Percentiles rank a stretch among this genome's conserved stretches.
Evolutionary conservation across 2,797 vertebrate genomes (phyloP).

Genomic region (Tympanoctomys barrerae): DNA sequence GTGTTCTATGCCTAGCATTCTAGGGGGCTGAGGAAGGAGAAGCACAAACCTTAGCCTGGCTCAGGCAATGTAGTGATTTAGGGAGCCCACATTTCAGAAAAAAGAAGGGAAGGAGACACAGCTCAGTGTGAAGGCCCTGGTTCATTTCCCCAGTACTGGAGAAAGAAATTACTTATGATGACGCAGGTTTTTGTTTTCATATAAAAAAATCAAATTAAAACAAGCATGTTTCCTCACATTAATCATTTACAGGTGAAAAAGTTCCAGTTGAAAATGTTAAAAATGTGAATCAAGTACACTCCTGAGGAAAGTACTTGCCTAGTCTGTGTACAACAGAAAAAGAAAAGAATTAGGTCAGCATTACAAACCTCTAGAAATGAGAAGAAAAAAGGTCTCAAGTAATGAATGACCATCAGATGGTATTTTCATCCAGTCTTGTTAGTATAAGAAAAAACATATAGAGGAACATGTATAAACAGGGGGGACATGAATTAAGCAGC

Average conservation of each 20-base stretch:
- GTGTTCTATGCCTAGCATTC: neutral
- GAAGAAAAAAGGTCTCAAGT: constrained; percentile 11
- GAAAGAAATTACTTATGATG: neutral
- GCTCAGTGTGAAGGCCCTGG: neutral
- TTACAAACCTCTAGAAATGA: constrained; percentile 54
- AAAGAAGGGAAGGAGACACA: neutral
- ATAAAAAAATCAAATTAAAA: neutral
- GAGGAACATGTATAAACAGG: neutral
- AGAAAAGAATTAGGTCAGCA: constrained; percentile 5
- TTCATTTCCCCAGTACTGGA: neutral
- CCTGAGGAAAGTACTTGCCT: neutral
- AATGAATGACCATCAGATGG: neutral
- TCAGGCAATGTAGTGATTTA: neutral
- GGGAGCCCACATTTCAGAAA: neutral
- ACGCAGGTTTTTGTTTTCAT: neutral
- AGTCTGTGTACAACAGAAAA: neutral
- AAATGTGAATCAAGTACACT: constrained; percentile 5
- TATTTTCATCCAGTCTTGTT: constrained; percentile 18
- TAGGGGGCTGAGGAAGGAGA: neutral
- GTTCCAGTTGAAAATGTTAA: neutral
- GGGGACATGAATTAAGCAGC: neutral
- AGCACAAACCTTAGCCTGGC: neutral
- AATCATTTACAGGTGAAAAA: neutral
- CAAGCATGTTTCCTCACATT: constrained; percentile 26
- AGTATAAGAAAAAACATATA: neutral